Base-by-base conservation (phyloP, 2,113 vertebrate genomes). In the Eubucco bourcierii region DNA sequence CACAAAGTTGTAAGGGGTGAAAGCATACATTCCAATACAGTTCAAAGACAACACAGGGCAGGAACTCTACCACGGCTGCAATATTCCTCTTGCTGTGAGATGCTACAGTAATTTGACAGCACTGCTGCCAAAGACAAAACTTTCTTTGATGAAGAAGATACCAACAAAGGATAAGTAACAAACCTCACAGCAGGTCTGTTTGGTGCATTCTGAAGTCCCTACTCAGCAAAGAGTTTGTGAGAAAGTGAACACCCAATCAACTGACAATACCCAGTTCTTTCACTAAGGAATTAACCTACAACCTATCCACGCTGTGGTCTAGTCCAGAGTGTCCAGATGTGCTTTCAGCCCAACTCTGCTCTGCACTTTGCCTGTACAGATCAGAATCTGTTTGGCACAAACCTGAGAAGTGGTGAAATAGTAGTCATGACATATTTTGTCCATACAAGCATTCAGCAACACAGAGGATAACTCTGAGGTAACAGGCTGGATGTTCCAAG, bases 351-450 rank as follows among this genome's bases (percentile, higher is more conserved):
- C 31, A 70, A 61, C 27, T 58, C 33, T 8, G 21, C 47, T 81
- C 79, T 76, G 52, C 59, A 44, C 1, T 0, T 64, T 65, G 74
- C 39, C 56, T 73, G 29, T 31, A 60, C 3, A 65, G 47, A 83
- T 44, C 28, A 71, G 74, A 95, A 82, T 17, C 31, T 53, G 34
- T 44, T 63, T 65, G 77, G 80, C 63, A 77, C 25, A 50, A 75
- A 34, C 58, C 71, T 9, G 37, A 25, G 28, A 84, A 71, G 63
- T 41, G 47, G n/a, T 0, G 0, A 90, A 95, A 91, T 9, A 50
- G 81, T 1, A 87, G 53, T 29, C 65, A 89, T 37, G 64, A 90
- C 68, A 29, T 78, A 80, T 37, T 89, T 68, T 68, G 83, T 73
- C 68, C 21, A 83, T 6, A 47, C 5, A 76, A 60, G 66, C 44